Evolutionary conservation across 1,140 invertebrate genomes (phyloP).

Genomic region (Tetraneura akinire): DNA sequence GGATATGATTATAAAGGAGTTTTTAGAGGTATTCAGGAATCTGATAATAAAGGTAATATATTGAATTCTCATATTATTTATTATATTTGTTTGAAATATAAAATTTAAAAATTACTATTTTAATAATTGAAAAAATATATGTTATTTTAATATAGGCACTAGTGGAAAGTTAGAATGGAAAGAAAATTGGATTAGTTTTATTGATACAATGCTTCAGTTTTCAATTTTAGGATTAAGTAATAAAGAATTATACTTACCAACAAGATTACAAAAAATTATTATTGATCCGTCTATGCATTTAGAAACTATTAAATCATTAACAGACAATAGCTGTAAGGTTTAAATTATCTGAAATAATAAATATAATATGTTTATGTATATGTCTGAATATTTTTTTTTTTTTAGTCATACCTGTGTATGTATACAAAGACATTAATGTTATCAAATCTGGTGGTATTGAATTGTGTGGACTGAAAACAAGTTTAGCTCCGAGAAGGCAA

Average conservation of each 20-base stretch:
- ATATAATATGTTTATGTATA: too few species aligned
- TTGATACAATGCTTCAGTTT: too few species aligned
- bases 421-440: constrained; percentile 77
- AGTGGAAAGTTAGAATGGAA: constrained; percentile 76
- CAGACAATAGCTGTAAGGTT: constrained; percentile 57
- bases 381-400: neutral
- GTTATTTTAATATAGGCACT: constrained; percentile 58
- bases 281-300: constrained; percentile 78
- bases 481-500: constrained; percentile 80
- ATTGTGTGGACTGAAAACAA: constrained; percentile 86
- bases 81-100: constrained; percentile 3
- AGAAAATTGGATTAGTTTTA: constrained; percentile 88
- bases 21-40: too few species aligned
- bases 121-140: too few species aligned
- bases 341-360: too few species aligned
- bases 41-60: too few species aligned
- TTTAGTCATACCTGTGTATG: constrained; percentile 66
- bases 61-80: neutral
- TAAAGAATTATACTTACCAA: constrained; percentile 88
- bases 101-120: too few species aligned
- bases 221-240: too few species aligned
- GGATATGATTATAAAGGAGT: too few species aligned
- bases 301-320: constrained; percentile 59
- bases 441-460: too few species aligned
- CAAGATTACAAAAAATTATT: constrained; percentile 76